Conservation (phyloP, 1,140 invertebrate species). For the Listronotus oregonensis region DNA sequence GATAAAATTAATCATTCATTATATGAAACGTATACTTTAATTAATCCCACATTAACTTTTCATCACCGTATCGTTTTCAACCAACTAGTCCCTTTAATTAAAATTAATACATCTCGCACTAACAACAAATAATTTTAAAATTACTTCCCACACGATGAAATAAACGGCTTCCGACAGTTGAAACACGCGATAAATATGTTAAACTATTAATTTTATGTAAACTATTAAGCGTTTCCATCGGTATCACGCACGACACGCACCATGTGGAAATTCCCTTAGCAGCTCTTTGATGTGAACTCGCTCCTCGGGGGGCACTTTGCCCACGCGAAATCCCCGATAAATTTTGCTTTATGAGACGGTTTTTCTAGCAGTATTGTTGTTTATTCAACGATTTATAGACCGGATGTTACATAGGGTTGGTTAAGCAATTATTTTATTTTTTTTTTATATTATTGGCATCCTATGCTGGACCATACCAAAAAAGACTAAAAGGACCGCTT, state of each 20-base stretch:
- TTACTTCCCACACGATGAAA: constrained; percentile 4
- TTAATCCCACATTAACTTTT: too few species aligned
- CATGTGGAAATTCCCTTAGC: constrained; percentile 15
- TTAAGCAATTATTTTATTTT: too few species aligned
- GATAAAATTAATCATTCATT: too few species aligned
- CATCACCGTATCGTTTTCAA: not conserved
- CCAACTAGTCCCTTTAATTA: not conserved
- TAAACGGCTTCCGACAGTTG: constrained; percentile 17
- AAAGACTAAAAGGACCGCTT: too few species aligned
- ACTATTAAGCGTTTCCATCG: constrained; percentile 23
- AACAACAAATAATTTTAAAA: constrained; percentile 17
- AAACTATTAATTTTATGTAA: constrained; percentile 29
- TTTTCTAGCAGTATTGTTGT: too few species aligned
- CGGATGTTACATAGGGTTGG: too few species aligned
- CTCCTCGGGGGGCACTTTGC: constrained; percentile 2
- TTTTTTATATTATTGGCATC: too few species aligned
- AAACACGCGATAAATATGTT: constrained; percentile 26
- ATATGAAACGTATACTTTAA: too few species aligned
- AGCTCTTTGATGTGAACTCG: constrained; percentile 13
- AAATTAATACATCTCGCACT: constrained; percentile 12
- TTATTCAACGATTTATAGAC: too few species aligned
- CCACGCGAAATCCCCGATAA: constrained; percentile 17
- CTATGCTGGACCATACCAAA: too few species aligned
- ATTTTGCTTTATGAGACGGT: constrained; percentile 5
- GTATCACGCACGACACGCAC: constrained; percentile 22